Percentiles rank a stretch among this genome's conserved stretches.
Evolutionary conservation across 2,797 vertebrate species (phyloP).

Genomic region (Microcaecilia unicolor): DNA sequence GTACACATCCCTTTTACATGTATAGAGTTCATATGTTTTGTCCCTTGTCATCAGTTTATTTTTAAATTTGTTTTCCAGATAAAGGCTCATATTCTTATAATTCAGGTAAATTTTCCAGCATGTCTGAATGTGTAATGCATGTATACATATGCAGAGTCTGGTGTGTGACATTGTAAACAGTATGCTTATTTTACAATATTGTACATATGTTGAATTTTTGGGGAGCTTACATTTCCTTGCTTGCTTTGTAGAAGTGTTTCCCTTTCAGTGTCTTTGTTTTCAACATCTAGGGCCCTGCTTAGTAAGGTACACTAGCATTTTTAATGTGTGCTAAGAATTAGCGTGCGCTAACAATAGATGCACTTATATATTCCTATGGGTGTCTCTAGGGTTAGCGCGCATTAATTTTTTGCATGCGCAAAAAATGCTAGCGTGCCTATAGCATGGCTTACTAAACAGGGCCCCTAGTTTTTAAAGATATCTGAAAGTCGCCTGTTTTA

Average conservation of each 20-base stretch:
- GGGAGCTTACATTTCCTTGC: constrained; percentile 21
- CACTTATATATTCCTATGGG: too few species aligned
- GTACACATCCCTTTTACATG: constrained; percentile 32
- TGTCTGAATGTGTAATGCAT: constrained; percentile 45
- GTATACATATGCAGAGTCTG: constrained; percentile 22
- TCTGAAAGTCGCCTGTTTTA: not conserved
- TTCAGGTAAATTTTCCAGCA: constrained; percentile 83
- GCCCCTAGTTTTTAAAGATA: constrained; percentile 2
- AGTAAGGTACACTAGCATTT: too few species aligned
- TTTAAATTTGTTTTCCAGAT: constrained; percentile 79
- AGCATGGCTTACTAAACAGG: too few species aligned
- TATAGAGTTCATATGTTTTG: constrained; percentile 31
- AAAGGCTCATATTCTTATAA: constrained; percentile 84
- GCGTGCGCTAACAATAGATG: too few species aligned
- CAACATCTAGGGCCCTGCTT: too few species aligned
- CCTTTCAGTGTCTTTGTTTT: constrained; percentile 20
- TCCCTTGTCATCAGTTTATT: constrained; percentile 55
- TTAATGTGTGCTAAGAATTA: too few species aligned
- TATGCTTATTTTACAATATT: constrained; percentile 37
- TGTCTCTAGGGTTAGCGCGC: too few species aligned
- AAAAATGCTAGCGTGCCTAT: too few species aligned
- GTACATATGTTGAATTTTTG: constrained; percentile 32
- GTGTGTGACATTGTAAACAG: constrained; percentile 21
- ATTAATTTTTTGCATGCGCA: too few species aligned
- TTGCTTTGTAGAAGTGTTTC: constrained; percentile 14